These are phyloP conservation scores for Trogon melanurus DNA, from an alignment of 2,113 vertebrate genomes.

Conservation along the genomic window DNA sequence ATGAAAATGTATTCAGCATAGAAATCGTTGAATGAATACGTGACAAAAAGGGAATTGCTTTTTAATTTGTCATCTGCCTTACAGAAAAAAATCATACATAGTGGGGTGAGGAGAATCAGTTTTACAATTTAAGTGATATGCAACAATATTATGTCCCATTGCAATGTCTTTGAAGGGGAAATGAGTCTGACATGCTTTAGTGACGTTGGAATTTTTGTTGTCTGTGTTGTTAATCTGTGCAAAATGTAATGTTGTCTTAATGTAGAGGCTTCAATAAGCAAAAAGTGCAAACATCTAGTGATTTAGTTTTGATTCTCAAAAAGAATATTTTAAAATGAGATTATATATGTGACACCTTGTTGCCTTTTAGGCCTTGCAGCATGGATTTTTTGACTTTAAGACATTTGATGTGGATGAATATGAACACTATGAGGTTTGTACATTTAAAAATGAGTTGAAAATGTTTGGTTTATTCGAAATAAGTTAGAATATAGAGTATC, in stretches of 20 bases:
- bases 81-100: neutral
- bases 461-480: neutral
- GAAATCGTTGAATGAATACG: neutral
- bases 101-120: neutral
- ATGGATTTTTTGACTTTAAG: constrained; percentile 96
- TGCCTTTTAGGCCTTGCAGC: constrained; percentile 89
- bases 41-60: constrained; percentile 39
- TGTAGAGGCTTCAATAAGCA: neutral
- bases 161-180: neutral
- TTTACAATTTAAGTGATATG: neutral
- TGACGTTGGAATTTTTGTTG: constrained; percentile 12
- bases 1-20: neutral
- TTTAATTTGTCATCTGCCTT: neutral
- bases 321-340: neutral
- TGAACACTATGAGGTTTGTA: constrained; percentile 96
- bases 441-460: constrained; percentile 20
- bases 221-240: constrained; percentile 4
- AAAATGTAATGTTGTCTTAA: constrained; percentile 7
- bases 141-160: neutral
- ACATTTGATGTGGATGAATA: constrained; percentile 96
- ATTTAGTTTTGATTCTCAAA: neutral
- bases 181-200: neutral
- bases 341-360: constrained; percentile 8
- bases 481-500: neutral
- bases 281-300: neutral